These are phyloP conservation scores for Machimus atricapillus DNA, from an alignment of 2,888 invertebrate genomes.

Conservation along the genomic window DNA sequence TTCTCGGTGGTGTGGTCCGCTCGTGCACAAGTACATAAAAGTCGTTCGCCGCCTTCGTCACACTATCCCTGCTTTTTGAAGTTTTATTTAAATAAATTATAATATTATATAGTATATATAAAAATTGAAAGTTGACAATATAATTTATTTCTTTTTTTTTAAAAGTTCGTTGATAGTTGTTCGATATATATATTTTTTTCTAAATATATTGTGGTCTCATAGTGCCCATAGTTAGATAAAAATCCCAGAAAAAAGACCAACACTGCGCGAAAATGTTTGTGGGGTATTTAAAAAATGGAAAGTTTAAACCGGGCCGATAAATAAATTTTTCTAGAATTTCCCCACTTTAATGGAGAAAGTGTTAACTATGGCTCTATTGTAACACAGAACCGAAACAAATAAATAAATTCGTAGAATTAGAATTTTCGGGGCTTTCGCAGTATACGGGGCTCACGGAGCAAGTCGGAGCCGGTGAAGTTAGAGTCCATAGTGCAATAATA, in stretches of 20 bases:
- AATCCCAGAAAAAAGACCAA: neutral
- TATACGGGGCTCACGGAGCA: neutral
- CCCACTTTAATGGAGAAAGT: neutral
- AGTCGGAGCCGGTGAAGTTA: constrained; percentile 13
- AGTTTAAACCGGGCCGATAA: neutral
- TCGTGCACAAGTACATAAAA: neutral
- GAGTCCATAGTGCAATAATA: neutral
- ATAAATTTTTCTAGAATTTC: neutral
- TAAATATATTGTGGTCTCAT: neutral
- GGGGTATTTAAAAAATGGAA: neutral
- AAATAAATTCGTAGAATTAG: neutral
- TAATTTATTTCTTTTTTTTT: neutral
- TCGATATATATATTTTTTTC: neutral
- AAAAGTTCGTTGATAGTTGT: neutral
- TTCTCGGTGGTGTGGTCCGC: constrained; percentile 2
- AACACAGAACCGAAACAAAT: neutral
- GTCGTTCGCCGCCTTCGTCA: neutral
- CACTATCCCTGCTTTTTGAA: neutral
- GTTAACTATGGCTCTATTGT: neutral
- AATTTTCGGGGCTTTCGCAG: too few species aligned
- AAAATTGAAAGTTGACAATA: constrained; percentile 14
- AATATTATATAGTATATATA: neutral
- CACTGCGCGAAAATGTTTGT: neutral
- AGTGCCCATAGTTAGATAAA: neutral
- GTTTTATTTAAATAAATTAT: constrained; percentile 8